Conservation (phyloP, 2,113 vertebrate species). For the rabbit (Oryctolagus cuniculus) region mOryCun1.1 NC_091440.1:64292501-64293000, state of each 20-base stretch:
- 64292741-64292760: constrained; percentile 50
- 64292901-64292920: constrained; percentile 11
- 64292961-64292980: neutral
- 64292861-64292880: constrained; percentile 39
- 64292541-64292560: neutral
- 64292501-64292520: constrained; percentile 24
- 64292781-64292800: constrained; percentile 33
- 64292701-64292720: neutral
- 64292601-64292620: neutral
- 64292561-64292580: neutral
- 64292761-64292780: constrained; percentile 48
- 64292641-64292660: neutral
- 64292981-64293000: constrained; percentile 8
- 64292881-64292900: constrained; percentile 8
- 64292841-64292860: constrained; percentile 1
- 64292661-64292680: constrained; percentile 1
- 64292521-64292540: neutral
- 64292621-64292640: constrained; percentile 44
- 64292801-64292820: constrained; percentile 19
- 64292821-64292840: neutral
- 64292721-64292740: constrained; percentile 49
- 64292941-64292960: neutral
- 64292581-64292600: neutral
- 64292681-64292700: neutral
- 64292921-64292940: neutral